Evolutionary conservation across 1,140 invertebrate species (phyloP), one percentile per base, ranked within the genome.

Genomic region (Ostrea denselamellosa): DNA sequence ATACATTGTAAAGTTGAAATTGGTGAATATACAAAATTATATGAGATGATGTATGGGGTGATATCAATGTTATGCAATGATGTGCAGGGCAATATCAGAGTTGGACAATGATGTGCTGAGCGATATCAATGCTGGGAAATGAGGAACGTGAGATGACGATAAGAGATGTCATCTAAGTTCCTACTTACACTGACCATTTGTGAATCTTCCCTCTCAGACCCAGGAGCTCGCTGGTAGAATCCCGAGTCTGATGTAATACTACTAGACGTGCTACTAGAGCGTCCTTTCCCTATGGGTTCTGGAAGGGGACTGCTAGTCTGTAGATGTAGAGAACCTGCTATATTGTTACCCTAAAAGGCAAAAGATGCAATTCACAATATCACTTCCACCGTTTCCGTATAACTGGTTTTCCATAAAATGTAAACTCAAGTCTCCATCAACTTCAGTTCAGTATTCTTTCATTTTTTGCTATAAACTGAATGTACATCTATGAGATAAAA

Each of bases 171-270:
- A 82, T 88, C 51, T 77, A 77, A 51, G 62, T 25, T 62, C 87
- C 51, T 86, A 86, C 51, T 86, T 86, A 86, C 65, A 71, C 85
- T 86, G 65, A 86, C 71, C 71, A 56, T 86, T 90, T 96, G 95
- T 93, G 95, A 95, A 88, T 96, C 95, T 90, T 95, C 95, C 82
- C 95, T 91, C 88, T 95, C 95, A 86, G 93, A 95, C 8, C 95
- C 95, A 22, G 95, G 95, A 12, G 95, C 95, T 91, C 94, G 95
- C 81, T 93, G 93, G 90, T 95, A 95, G 25, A 92, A 91, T 81
- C 91, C 89, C 87, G 89, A 87, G 86, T 92, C 92, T 10, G 91
- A 94, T 81, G 92, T 92, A 90, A 94, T 90, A 90, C 93, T 93
- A 90, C 93, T 94, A 25, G 94, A 94, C n/a, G 93, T 93, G 87